phyloP scores from a whole-genome alignment of 2,797 vertebrate genomes.

The Setipinna tenuifilis region DNA sequence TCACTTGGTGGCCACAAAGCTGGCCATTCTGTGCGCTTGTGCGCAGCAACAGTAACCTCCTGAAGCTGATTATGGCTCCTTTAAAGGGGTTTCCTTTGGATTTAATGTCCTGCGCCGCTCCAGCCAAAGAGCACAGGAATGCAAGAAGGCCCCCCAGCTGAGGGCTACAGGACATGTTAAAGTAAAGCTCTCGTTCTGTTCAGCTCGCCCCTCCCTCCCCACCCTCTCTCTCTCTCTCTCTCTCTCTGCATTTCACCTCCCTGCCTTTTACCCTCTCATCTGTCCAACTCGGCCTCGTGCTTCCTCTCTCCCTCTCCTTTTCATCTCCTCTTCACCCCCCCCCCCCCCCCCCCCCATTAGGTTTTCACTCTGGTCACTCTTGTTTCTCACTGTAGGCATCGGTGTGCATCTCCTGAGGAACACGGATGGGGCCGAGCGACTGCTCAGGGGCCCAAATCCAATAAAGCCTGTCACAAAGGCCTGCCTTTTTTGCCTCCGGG shows the following conservation, averaged over 20 bases:
- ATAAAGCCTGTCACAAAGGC: slow-evolving; percentile 76
- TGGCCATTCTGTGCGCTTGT: slow-evolving; percentile 35
- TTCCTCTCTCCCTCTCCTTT: neutral
- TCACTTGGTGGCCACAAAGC: slow-evolving; percentile 55
- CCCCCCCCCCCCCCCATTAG: neutral
- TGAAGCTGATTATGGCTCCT: slow-evolving; percentile 74
- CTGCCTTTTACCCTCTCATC: slow-evolving; percentile 22
- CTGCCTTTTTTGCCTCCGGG: slow-evolving; percentile 65
- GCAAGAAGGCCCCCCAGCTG: slow-evolving; percentile 52
- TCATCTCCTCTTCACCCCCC: neutral
- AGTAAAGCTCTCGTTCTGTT: slow-evolving; percentile 1
- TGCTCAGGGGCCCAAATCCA: slow-evolving; percentile 68
- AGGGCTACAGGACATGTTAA: slow-evolving; percentile 57
- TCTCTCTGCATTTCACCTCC: slow-evolving; percentile 8
- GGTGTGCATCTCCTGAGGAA: slow-evolving; percentile 39
- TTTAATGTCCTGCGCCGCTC: slow-evolving; percentile 71
- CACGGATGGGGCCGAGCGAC: slow-evolving; percentile 56
- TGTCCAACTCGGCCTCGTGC: neutral
- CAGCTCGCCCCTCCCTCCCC: too few species aligned
- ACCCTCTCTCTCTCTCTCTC: neutral
- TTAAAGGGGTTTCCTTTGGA: slow-evolving; percentile 76
- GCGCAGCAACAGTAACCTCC: slow-evolving; percentile 60
- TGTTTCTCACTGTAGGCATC: neutral
- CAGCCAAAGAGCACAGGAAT: slow-evolving; percentile 72
- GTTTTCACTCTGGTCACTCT: neutral